These are phyloP conservation scores for Microcebus murinus DNA, from an alignment of 2,113 vertebrate species.

Conservation along the genomic window DNA sequence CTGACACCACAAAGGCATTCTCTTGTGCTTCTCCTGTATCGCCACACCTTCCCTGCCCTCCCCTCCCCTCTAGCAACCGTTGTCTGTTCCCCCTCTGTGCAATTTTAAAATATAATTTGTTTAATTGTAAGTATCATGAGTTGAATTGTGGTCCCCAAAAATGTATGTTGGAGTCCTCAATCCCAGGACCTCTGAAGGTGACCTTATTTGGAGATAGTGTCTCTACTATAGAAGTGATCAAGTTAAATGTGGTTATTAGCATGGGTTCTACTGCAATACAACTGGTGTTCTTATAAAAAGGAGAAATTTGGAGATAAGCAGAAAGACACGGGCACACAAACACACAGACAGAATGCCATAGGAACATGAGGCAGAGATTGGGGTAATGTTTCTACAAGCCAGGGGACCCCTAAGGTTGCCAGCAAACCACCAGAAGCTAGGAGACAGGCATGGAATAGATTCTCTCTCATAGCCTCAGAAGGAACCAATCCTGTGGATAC, in stretches of 20 bases:
- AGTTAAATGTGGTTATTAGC: background rate
- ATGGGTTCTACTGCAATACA: background rate
- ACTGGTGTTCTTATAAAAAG: background rate
- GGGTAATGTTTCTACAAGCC: background rate
- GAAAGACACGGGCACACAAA: background rate
- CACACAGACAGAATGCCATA: background rate
- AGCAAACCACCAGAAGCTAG: background rate
- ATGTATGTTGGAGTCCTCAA: background rate
- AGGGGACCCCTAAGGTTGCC: background rate
- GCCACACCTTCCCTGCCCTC: background rate
- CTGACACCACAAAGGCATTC: background rate
- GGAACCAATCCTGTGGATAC: background rate
- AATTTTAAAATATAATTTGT: background rate
- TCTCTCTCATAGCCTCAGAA: background rate
- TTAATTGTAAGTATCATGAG: background rate
- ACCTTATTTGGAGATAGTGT: background rate
- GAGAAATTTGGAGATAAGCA: background rate
- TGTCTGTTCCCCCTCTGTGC: background rate
- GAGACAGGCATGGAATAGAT: background rate
- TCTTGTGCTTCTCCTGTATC: too few species aligned
- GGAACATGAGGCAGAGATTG: background rate
- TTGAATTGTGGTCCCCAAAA: background rate
- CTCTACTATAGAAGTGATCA: background rate
- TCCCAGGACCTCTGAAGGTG: background rate
- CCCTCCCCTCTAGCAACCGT: background rate